Percentiles rank a stretch among this genome's conserved stretches.
Conservation (phyloP, 2,113 vertebrate species). For the Callorhinus ursinus region DNA sequence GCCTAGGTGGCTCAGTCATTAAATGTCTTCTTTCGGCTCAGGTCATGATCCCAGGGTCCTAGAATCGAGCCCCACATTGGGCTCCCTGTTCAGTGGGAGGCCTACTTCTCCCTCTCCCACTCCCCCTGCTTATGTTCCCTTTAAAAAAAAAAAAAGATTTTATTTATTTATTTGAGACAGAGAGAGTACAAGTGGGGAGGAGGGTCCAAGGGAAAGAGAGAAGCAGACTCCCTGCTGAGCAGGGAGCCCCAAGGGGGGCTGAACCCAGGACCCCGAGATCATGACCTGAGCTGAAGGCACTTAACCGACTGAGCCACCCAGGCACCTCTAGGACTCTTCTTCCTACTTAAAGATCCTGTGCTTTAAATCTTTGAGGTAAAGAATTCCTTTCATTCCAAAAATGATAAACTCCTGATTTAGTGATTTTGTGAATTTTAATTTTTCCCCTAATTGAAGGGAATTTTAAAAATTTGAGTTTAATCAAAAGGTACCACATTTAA, state of each 20-base stretch:
- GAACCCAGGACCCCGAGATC: not conserved
- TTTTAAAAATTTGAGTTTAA: not conserved
- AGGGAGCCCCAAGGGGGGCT: too few species aligned
- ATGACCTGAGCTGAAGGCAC: not conserved
- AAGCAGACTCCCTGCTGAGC: too few species aligned
- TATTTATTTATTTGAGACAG: not conserved
- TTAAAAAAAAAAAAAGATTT: too few species aligned
- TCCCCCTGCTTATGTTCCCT: too few species aligned
- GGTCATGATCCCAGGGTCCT: too few species aligned
- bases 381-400: constrained; percentile 39
- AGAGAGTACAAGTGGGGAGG: not conserved
- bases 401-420: not conserved
- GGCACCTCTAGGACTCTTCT: not conserved
- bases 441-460: not conserved
- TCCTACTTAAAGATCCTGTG: not conserved
- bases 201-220: not conserved
- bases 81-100: too few species aligned
- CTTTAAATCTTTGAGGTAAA: constrained; percentile 38
- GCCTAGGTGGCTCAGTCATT: too few species aligned
- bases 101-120: too few species aligned
- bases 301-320: not conserved
- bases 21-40: too few species aligned
- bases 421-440: constrained; percentile 50
- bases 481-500: constrained; percentile 41
- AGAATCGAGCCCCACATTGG: too few species aligned